phyloP scores from a whole-genome alignment of 1,140 invertebrate genomes.

The Phocides pigmalion region DNA sequence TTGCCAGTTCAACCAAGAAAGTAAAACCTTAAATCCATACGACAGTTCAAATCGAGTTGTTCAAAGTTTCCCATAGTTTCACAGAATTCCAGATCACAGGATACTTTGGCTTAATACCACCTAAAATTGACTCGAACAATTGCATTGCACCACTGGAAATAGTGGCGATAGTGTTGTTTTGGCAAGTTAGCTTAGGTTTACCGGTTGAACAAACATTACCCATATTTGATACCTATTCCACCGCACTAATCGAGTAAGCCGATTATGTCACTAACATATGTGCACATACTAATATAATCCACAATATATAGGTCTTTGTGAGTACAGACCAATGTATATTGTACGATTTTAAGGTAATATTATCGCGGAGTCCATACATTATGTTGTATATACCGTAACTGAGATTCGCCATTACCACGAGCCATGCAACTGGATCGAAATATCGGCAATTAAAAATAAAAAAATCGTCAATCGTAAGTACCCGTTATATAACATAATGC shows the following conservation, averaged over 20 bases:
- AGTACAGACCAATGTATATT: neutral
- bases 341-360: too few relatives aligned
- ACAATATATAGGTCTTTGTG: neutral
- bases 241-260: neutral
- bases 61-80: conserved; percentile 4
- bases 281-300: neutral
- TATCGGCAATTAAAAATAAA: too few relatives aligned
- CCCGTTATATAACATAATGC: too few relatives aligned
- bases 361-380: too few relatives aligned
- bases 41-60: conserved; percentile 2
- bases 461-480: too few relatives aligned
- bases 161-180: neutral
- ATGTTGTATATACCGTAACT: too few relatives aligned
- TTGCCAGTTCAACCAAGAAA: neutral
- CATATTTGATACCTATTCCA: neutral
- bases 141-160: neutral
- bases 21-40: neutral
- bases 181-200: neutral
- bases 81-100: conserved; percentile 3
- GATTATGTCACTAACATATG: neutral
- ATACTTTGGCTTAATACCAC: neutral
- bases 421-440: too few relatives aligned
- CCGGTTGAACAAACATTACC: neutral
- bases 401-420: too few relatives aligned
- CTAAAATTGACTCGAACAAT: conserved; percentile 4